Percentiles rank a stretch among this genome's conserved stretches.
phyloP scores from a whole-genome alignment of 2,797 vertebrate species.

The Podarcis lilfordi region DNA sequence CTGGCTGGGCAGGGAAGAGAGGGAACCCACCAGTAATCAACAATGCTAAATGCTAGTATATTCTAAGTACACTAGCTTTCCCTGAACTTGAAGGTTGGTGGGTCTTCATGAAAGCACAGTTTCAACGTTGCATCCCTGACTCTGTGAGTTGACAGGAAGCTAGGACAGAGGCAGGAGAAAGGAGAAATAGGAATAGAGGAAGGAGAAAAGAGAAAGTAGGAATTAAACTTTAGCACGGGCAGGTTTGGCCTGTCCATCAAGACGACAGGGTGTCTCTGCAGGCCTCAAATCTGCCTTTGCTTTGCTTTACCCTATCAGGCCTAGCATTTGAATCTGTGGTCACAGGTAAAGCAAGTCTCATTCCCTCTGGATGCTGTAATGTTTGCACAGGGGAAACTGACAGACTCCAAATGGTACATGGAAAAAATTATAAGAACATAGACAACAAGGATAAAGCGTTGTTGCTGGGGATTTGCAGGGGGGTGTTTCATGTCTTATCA shows the following conservation, averaged over 20 bases:
- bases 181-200: no score
- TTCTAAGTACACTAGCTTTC: background rate
- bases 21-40: background rate
- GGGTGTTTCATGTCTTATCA: constrained; percentile 16
- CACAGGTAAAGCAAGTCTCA: constrained; percentile 62
- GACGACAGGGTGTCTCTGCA: background rate
- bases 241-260: background rate
- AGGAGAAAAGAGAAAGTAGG: background rate
- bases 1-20: no score
- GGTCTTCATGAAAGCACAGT: background rate
- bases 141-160: constrained; percentile 43
- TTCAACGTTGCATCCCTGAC: background rate
- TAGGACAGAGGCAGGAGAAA: background rate
- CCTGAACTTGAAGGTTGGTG: background rate
- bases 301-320: constrained; percentile 55
- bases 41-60: background rate
- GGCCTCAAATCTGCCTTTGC: constrained; percentile 31
- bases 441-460: constrained; percentile 42
- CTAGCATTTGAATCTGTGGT: constrained; percentile 60
- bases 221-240: no score
- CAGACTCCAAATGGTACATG: constrained; percentile 58
- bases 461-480: background rate
- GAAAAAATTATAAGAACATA: constrained; percentile 65
- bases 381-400: constrained; percentile 66
- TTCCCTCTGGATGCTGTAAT: constrained; percentile 67